phyloP scores from a whole-genome alignment of 2,113 vertebrate genomes.

The Pteruthius melanotis region DNA sequence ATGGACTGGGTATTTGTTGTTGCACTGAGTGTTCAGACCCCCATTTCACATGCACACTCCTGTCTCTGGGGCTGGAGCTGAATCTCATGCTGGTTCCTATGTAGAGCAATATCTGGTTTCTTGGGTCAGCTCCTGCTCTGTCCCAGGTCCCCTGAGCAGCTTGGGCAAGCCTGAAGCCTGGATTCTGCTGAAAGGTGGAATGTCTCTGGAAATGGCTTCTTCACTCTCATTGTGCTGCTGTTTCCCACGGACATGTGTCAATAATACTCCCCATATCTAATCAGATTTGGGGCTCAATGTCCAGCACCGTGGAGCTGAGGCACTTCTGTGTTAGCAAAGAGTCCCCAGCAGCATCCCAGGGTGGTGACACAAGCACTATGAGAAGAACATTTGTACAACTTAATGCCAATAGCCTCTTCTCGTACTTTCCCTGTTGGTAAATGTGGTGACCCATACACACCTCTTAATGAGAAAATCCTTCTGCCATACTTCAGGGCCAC shows the following conservation, averaged over 20 bases:
- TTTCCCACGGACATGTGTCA: neutral
- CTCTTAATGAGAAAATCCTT: constrained; percentile 75
- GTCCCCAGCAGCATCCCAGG: neutral
- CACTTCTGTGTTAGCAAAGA: neutral
- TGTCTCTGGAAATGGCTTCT: neutral
- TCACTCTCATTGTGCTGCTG: neutral
- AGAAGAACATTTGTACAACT: neutral
- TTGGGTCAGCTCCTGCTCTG: neutral
- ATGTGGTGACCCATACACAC: constrained; percentile 18
- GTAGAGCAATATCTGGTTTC: neutral
- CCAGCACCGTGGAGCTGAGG: neutral
- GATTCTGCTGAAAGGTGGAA: neutral
- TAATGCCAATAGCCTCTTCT: neutral
- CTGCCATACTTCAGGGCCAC: constrained; percentile 78
- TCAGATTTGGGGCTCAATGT: neutral
- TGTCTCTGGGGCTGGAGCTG: neutral
- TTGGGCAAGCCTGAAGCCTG: neutral
- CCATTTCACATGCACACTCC: neutral
- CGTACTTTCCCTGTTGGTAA: neutral
- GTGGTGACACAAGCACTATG: neutral
- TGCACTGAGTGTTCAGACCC: neutral
- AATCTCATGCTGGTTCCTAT: neutral
- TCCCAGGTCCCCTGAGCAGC: neutral
- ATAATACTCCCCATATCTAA: accelerated
- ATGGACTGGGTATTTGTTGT: neutral